Percentiles rank a stretch among this genome's conserved stretches.
These are phyloP conservation scores for Tragopan temminckii DNA, from an alignment of 2,797 vertebrate genomes.

Conservation along the genomic window DNA sequence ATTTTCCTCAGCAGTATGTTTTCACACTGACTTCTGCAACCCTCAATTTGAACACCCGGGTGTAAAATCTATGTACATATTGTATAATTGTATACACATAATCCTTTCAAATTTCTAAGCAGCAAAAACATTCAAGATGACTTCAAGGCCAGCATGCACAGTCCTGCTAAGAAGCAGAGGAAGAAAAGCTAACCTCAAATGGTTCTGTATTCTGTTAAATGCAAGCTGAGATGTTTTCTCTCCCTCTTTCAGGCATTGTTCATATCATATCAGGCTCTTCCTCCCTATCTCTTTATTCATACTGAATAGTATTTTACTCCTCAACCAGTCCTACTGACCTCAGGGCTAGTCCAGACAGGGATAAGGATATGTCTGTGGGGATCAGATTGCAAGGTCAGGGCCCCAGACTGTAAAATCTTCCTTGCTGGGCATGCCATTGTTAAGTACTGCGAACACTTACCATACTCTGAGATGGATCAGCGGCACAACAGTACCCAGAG, in stretches of 20 bases:
- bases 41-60: background rate
- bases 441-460: conserved; percentile 9
- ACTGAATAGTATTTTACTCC: background rate
- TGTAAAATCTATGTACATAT: background rate
- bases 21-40: background rate
- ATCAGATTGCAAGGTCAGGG: conserved; percentile 21
- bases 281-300: background rate
- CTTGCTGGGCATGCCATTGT: background rate
- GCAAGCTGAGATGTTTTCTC: background rate
- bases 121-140: background rate
- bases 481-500: background rate
- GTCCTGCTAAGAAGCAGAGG: background rate
- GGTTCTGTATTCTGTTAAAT: background rate
- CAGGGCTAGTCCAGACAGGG: background rate
- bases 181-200: background rate
- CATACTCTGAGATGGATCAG: background rate
- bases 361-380: background rate
- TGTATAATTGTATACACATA: background rate
- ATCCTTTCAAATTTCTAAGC: conserved; percentile 4
- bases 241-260: background rate
- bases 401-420: background rate
- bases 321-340: background rate
- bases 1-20: background rate
- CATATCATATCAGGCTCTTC: background rate
- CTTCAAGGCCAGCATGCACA: background rate